Evolutionary conservation across 1,140 invertebrate genomes (phyloP).

Genomic region (Stenopsyche tienmushanensis): DNA sequence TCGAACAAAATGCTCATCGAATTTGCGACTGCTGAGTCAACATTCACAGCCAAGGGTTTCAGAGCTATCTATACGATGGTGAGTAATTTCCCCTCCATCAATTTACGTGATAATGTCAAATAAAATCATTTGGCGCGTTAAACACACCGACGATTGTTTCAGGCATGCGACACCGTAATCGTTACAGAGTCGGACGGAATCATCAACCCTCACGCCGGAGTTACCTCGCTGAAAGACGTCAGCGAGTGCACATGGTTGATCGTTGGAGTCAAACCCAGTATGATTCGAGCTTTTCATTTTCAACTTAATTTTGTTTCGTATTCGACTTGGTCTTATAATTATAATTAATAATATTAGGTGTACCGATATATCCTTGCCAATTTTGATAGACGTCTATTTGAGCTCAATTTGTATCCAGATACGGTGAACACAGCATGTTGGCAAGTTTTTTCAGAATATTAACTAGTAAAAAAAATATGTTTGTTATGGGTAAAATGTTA

Average conservation of each 20-base stretch:
- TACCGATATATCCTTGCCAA: too few relatives aligned
- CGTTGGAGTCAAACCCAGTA: conserved; percentile 51
- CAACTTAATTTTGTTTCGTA: too few relatives aligned
- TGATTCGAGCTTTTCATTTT: neutral
- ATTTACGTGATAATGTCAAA: neutral
- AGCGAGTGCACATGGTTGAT: conserved; percentile 66
- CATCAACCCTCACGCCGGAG: conserved; percentile 40
- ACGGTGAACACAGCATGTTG: too few relatives aligned
- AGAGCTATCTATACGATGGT: conserved; percentile 62
- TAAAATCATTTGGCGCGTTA: too few relatives aligned
- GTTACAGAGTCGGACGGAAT: conserved; percentile 60
- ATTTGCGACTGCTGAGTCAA: conserved; percentile 59
- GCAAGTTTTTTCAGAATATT: too few relatives aligned
- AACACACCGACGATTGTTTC: too few relatives aligned
- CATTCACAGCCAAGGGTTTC: conserved; percentile 71
- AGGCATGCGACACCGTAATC: conserved; percentile 71
- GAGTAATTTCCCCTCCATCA: neutral
- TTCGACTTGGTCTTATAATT: too few relatives aligned
- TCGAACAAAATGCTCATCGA: conserved; percentile 65
- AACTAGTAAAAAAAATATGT: conserved; percentile 70
- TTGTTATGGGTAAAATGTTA: too few relatives aligned
- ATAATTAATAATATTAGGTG: conserved; percentile 40
- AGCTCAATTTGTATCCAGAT: too few relatives aligned
- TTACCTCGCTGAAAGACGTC: neutral
- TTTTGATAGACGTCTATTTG: too few relatives aligned